A percentile compares a stretch with the other conserved stretches of the same genome.
Evolutionary conservation across 2,888 invertebrate species (phyloP).

Genomic region (Aquatica leii): DNA sequence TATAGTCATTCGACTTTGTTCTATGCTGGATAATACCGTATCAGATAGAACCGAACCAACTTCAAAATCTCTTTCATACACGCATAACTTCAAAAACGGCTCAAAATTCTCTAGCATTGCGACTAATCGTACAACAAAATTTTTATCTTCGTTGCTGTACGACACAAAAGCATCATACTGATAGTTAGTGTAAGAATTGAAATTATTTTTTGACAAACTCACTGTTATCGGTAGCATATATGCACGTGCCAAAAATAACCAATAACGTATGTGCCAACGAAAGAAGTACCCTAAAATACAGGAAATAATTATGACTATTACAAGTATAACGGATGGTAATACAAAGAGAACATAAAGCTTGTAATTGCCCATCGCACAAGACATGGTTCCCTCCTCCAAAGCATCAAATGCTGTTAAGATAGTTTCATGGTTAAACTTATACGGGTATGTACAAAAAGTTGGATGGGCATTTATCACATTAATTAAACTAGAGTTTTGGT

Average conservation of each 20-base stretch:
- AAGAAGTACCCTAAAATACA: constrained; percentile 36
- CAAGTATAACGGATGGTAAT: constrained; percentile 16
- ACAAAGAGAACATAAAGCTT: constrained; percentile 9
- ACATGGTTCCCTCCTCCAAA: constrained; percentile 28
- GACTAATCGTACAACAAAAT: constrained; percentile 69
- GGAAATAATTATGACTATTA: constrained; percentile 7
- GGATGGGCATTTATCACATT: constrained; percentile 31
- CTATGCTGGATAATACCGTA: constrained; percentile 70
- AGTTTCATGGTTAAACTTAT: constrained; percentile 41
- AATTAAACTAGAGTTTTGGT: constrained; percentile 50
- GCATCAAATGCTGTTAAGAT: constrained; percentile 44
- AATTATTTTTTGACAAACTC: constrained; percentile 48
- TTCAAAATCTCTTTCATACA: constrained; percentile 75
- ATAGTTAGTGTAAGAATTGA: constrained; percentile 53
- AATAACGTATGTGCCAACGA: constrained; percentile 56
- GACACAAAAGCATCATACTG: constrained; percentile 70
- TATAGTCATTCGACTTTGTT: constrained; percentile 70
- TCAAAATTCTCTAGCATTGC: constrained; percentile 67
- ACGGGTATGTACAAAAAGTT: constrained; percentile 44
- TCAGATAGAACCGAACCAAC: constrained; percentile 72
- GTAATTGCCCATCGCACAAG: constrained; percentile 29
- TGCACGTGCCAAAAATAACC: constrained; percentile 65
- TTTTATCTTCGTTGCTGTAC: constrained; percentile 68
- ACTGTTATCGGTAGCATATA: constrained; percentile 61
- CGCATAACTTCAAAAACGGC: constrained; percentile 70